These are phyloP conservation scores for Kradibia gibbosae DNA, from an alignment of 1,140 invertebrate genomes.

Conservation along the genomic window DNA sequence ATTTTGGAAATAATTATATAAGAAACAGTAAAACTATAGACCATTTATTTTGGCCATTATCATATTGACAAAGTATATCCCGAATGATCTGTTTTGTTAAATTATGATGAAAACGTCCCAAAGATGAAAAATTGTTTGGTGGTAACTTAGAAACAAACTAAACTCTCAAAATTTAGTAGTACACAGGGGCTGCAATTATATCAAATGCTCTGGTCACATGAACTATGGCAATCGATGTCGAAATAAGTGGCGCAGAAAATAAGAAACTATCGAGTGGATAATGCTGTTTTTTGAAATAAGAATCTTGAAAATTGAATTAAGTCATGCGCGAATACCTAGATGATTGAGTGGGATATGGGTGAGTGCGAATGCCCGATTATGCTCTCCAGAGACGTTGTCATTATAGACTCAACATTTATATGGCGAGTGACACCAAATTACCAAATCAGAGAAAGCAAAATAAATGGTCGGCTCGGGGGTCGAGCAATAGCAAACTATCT, in stretches of 20 bases:
- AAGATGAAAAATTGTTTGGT: not conserved
- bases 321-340: not conserved
- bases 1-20: no score
- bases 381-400: slow-evolving; percentile 25
- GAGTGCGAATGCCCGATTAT: not conserved
- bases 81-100: not conserved
- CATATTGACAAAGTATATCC: no score
- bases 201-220: not conserved
- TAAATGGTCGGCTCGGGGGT: not conserved
- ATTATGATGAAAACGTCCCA: slow-evolving; percentile 18
- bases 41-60: no score
- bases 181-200: not conserved
- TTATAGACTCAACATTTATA: not conserved
- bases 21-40: no score
- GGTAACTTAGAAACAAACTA: no score
- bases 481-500: not conserved
- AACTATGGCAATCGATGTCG: not conserved
- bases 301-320: slow-evolving; percentile 43
- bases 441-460: slow-evolving; percentile 42
- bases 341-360: not conserved
- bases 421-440: slow-evolving; percentile 17
- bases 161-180: not conserved
- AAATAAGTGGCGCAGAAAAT: not conserved
- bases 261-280: slow-evolving; percentile 30
- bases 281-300: slow-evolving; percentile 36